Percentiles rank a stretch among this genome's conserved stretches.
phyloP scores from a whole-genome alignment of 2,797 vertebrate genomes.

The Nyctibius grandis region DNA sequence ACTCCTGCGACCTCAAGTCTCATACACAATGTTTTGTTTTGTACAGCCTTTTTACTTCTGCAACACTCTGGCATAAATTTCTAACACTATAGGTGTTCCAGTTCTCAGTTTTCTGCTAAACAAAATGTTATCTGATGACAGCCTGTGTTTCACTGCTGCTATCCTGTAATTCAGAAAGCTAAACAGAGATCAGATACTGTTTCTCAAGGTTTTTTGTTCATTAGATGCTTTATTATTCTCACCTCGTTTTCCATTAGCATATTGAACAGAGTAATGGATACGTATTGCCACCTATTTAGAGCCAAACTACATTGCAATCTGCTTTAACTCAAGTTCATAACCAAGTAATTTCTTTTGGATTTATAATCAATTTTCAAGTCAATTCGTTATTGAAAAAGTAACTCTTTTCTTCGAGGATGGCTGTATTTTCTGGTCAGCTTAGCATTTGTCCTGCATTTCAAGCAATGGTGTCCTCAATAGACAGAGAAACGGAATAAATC shows the following conservation, averaged over 20 bases:
- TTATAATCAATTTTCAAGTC: conserved; percentile 24
- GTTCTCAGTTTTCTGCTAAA: not conserved
- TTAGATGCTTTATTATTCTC: conserved; percentile 16
- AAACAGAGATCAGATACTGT: conserved; percentile 1
- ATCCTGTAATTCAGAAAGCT: not conserved
- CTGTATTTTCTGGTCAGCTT: not conserved
- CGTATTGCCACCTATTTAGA: conserved; percentile 19
- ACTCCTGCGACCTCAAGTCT: not conserved
- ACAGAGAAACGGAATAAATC: not conserved
- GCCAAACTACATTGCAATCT: not conserved
- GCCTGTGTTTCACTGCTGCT: not conserved
- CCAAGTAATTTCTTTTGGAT: conserved; percentile 1
- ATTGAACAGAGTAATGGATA: conserved; percentile 9
- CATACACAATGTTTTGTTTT: not conserved
- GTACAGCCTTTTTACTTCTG: not conserved
- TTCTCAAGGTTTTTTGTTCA: conserved; percentile 9
- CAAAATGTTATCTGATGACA: not conserved
- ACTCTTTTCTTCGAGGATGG: not conserved
- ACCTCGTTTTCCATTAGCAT: not conserved
- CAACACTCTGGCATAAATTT: not conserved
- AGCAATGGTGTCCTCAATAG: not conserved
- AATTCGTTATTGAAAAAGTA: conserved; percentile 10
- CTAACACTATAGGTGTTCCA: not conserved
- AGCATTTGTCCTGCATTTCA: not conserved
- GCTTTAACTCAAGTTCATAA: not conserved